Evolutionary conservation across 2,113 vertebrate genomes (phyloP).

Genomic region (Leuciscus idus): DNA sequence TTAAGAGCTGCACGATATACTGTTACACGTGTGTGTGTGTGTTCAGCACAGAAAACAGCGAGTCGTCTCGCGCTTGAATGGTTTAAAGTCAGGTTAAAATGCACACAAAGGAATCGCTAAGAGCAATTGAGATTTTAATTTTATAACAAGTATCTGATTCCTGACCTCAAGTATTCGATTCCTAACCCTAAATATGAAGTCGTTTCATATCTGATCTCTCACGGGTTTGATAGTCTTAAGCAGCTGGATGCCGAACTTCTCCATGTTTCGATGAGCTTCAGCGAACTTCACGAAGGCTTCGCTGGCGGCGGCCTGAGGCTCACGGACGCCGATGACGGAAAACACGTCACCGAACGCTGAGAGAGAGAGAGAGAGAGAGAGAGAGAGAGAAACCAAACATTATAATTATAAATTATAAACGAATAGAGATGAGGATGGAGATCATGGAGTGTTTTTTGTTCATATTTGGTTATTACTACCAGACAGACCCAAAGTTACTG

Average conservation of each 20-base stretch:
- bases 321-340: slow-evolving; percentile 95
- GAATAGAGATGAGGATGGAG: neutral
- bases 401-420: neutral
- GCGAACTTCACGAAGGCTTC: slow-evolving; percentile 99
- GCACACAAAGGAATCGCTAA: too few relatives aligned
- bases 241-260: slow-evolving; percentile 95
- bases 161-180: too few relatives aligned
- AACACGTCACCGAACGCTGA: slow-evolving; percentile 96
- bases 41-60: too few relatives aligned
- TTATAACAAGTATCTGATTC: too few relatives aligned
- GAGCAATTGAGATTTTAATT: too few relatives aligned
- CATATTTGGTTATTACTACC: neutral
- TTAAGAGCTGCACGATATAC: too few relatives aligned
- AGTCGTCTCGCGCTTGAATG: too few relatives aligned
- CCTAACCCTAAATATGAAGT: neutral
- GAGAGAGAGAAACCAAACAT: slow-evolving; percentile 30
- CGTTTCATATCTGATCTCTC: slow-evolving; percentile 58
- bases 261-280: slow-evolving; percentile 95
- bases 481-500: neutral
- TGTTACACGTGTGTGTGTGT: too few relatives aligned
- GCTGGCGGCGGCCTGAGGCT: slow-evolving; percentile 92
- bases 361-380: slow-evolving; percentile 23
- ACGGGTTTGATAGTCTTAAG: slow-evolving; percentile 98
- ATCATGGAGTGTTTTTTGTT: neutral
- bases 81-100: too few relatives aligned